Conservation (phyloP, 2,888 invertebrate species). For the Dione vanillae region DNA sequence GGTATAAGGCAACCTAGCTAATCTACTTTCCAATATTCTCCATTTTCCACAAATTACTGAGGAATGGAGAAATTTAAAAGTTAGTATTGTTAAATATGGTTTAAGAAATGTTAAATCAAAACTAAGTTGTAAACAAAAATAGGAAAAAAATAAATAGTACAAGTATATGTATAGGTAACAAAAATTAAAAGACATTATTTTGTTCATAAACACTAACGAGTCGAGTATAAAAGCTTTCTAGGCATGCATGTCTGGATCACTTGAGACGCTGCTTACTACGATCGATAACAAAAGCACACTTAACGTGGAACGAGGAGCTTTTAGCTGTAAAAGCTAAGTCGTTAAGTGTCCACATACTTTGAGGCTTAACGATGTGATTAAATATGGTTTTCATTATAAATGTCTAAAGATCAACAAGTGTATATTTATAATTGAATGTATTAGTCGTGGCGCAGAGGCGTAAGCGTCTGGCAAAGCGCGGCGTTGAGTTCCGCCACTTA, state of each 20-base stretch:
- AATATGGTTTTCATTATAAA: slow-evolving; percentile 18
- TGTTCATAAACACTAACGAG: neutral
- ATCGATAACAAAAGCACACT: slow-evolving; percentile 33
- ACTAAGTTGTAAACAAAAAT: no score
- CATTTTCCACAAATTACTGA: no score
- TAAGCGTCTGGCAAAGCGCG: no score
- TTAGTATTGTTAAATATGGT: no score
- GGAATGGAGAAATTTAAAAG: no score
- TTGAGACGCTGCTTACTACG: slow-evolving; percentile 4
- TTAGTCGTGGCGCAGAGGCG: neutral
- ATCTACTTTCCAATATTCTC: no score
- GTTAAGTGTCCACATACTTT: slow-evolving; percentile 13
- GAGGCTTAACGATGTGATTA: slow-evolving; percentile 14
- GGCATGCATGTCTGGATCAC: neutral
- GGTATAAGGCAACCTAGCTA: no score
- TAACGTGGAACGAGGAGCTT: slow-evolving; percentile 10
- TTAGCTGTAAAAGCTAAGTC: slow-evolving; percentile 19
- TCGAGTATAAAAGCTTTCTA: neutral
- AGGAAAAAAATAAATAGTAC: no score
- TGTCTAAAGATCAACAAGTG: slow-evolving; percentile 6
- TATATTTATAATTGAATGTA: neutral
- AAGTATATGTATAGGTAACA: no score
- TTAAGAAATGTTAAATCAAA: no score
- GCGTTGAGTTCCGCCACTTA: no score
- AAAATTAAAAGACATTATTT: neutral